Evolutionary conservation across 2,797 vertebrate genomes (phyloP), one percentile per base, ranked within the genome.

Genomic region (Dendrocincla fuliginosa): DNA sequence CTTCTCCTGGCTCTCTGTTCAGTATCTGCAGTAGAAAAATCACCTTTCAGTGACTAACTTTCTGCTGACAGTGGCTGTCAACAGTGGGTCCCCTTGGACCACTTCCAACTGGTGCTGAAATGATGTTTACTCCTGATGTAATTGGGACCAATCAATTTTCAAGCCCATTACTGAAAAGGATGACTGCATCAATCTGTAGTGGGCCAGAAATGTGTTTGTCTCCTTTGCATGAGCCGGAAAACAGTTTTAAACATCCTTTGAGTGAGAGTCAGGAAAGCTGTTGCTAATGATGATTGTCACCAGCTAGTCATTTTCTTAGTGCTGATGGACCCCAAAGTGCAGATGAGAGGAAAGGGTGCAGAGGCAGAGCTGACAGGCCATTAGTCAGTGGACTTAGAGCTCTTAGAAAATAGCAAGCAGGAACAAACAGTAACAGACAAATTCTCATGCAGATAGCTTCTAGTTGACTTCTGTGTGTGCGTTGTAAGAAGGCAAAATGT

Each of bases 141-240:
- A 95, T 95, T 95, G 95, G 91, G 92, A 95, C 87, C 91, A 90
- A 96, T 96, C 83, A 95, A 78, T 96, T 97, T 96, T 92, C 71
- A 88, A 88, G 46, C 42, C 82, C 82, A 76, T 96, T 96, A 96
- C 94, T 78, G 77, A 85, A 89, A 88, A 87, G 87, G 76, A 89
- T 91, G 91, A 87, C 89, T 91, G 69, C 93, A 84, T 92, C 95
- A 81, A 49, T 96, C 95, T 88, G 89, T 95, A 94, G 88, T 89
- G 89, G 92, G 59, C 87, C 89, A 93, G 84, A 94, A 96, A 91
- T 81, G 57, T 91, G 85, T 94, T 92, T 90, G 81, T 94, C 55
- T 93, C 91, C 81, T 85, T 47, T 56, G 49, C 70, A 42, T 1
- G 42, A 91, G 70, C 87, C 1, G 27, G 79, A 88, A 95, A 92